A percentile compares a stretch with the other conserved stretches of the same genome.
phyloP scores from a whole-genome alignment of 2,113 vertebrate species.

The Anthoscopus minutus region DNA sequence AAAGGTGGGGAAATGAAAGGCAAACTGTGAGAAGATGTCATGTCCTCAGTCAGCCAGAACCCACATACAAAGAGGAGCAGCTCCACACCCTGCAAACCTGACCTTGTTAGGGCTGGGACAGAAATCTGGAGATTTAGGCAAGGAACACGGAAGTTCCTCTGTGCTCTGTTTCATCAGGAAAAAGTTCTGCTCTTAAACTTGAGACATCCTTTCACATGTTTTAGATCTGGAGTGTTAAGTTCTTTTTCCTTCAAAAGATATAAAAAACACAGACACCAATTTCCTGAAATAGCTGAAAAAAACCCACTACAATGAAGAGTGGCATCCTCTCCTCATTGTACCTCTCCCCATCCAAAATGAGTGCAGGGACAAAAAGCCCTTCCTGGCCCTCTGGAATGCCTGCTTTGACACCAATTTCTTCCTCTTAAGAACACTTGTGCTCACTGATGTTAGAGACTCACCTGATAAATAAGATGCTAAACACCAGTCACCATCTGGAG shows the following conservation, averaged over 20 bases:
- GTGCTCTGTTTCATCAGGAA: not conserved
- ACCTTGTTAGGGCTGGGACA: not conserved
- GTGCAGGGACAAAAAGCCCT: not conserved
- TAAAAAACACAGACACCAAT: not conserved
- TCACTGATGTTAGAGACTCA: not conserved
- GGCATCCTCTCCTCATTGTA: not conserved
- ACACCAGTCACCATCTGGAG: not conserved
- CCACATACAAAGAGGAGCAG: not conserved
- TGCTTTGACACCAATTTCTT: not conserved
- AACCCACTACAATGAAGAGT: not conserved
- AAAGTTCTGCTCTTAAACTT: not conserved
- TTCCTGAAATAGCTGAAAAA: not conserved
- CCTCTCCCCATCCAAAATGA: not conserved
- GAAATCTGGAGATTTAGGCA: not conserved
- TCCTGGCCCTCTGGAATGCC: not conserved
- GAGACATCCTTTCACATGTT: not conserved
- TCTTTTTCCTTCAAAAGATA: not conserved
- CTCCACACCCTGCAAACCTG: not conserved
- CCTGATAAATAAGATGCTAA: not conserved
- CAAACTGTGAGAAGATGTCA: not conserved
- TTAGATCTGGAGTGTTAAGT: not conserved
- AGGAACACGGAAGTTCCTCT: accelerated
- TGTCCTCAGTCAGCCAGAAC: not conserved
- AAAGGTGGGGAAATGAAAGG: not conserved
- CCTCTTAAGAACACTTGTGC: not conserved